These are phyloP conservation scores for Sanderia malayensis DNA, from an alignment of 30 jellyfish, hydroid and myxozoan genomes.

Conservation along the genomic window DNA sequence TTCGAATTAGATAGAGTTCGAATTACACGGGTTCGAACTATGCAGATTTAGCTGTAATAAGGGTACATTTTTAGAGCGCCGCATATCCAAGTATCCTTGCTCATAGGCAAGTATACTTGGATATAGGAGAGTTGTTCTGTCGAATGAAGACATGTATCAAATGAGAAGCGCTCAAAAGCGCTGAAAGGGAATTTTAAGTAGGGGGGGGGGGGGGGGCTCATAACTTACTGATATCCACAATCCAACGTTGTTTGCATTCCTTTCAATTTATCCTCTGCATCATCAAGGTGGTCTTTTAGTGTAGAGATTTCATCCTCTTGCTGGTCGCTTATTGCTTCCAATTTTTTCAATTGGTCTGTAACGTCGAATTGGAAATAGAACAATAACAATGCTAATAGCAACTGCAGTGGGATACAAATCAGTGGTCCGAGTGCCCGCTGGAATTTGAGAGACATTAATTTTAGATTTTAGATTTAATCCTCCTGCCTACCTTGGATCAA, in stretches of 20 bases:
- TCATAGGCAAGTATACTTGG: no score
- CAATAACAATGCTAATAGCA: background rate
- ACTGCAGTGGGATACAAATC: background rate
- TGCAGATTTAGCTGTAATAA: no score
- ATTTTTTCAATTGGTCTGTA: constrained; percentile 59
- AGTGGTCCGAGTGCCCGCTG: background rate
- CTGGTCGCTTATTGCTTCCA: constrained; percentile 78
- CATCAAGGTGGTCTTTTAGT: constrained; percentile 83
- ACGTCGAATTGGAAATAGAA: background rate
- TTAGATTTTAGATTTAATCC: background rate
- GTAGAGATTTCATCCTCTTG: constrained; percentile 91
- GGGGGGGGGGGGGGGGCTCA: no score
- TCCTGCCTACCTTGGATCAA: constrained; percentile 16
- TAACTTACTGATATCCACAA: constrained; percentile 49
- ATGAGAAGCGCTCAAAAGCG: no score
- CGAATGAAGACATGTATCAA: no score
- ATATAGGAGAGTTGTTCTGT: no score
- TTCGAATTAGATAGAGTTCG: no score
- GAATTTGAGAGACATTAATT: background rate
- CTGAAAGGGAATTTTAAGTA: no score
- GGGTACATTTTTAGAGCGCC: no score
- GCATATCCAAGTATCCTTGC: no score
- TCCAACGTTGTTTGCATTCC: constrained; percentile 77
- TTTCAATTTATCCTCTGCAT: constrained; percentile 66
- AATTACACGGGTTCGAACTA: no score